These are phyloP conservation scores for Peromyscus californicus DNA, from an alignment of 2,113 vertebrate genomes.

Conservation along the genomic window DNA sequence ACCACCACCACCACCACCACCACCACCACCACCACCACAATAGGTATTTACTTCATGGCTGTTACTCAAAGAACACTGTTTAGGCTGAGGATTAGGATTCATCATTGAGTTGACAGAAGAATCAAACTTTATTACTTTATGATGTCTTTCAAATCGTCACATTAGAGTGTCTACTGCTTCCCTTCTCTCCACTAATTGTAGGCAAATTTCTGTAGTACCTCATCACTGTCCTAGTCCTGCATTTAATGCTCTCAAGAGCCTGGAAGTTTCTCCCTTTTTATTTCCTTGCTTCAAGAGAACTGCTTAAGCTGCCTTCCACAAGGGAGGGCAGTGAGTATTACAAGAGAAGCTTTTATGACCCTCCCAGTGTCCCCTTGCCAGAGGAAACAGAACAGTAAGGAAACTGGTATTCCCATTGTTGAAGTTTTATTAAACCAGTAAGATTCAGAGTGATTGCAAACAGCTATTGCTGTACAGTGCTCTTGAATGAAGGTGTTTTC, in stretches of 20 bases:
- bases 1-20: not conserved
- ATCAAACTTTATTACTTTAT: not conserved
- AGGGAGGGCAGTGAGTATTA: not conserved
- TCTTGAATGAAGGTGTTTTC: not conserved
- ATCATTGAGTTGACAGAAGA: not conserved
- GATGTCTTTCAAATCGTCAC: not conserved
- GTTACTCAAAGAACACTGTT: not conserved
- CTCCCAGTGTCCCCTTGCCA: not conserved
- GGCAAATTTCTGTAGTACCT: not conserved
- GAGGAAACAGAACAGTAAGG: not conserved
- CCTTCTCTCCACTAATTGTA: not conserved
- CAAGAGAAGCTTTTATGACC: not conserved
- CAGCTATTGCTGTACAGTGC: not conserved
- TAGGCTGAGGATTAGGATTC: not conserved
- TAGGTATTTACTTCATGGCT: not conserved
- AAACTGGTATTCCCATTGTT: not conserved
- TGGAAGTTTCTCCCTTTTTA: not conserved
- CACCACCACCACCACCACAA: not conserved
- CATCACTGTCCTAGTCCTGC: not conserved
- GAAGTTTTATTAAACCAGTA: not conserved
- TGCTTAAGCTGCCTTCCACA: not conserved
- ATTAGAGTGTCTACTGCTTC: not conserved
- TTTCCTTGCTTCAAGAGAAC: not conserved
- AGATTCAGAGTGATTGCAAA: not conserved
- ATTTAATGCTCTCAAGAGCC: not conserved